A percentile compares a stretch with the other conserved stretches of the same genome.
These are phyloP conservation scores for Paramormyrops kingsleyae DNA, from an alignment of 2,113 vertebrate species.

Conservation along the genomic window DNA sequence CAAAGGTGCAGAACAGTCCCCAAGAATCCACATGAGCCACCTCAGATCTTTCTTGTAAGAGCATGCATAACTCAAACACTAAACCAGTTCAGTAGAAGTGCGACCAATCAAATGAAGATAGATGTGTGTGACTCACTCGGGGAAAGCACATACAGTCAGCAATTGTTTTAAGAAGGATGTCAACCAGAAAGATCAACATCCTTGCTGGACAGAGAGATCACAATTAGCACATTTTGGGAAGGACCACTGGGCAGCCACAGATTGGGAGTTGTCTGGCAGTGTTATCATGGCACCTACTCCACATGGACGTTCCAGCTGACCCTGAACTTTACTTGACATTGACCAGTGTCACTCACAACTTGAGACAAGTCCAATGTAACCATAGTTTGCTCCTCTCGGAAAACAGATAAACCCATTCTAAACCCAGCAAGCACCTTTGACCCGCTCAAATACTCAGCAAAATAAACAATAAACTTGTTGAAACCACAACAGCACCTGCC, in stretches of 20 bases:
- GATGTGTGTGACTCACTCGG: background rate
- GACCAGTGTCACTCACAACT: background rate
- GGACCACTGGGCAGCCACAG: background rate
- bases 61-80: background rate
- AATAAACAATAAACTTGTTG: background rate
- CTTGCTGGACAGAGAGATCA: constrained; percentile 21
- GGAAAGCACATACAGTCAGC: background rate
- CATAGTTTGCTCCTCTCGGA: background rate
- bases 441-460: background rate
- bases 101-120: background rate
- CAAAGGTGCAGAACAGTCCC: background rate
- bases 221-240: constrained; percentile 27
- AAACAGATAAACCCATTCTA: background rate
- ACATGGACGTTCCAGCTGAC: background rate
- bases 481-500: background rate
- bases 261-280: background rate
- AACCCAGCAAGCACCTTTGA: background rate
- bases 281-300: background rate
- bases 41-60: background rate
- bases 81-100: background rate
- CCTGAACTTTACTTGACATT: background rate
- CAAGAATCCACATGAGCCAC: background rate
- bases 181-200: constrained; percentile 35
- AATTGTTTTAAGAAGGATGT: constrained; percentile 35
- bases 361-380: background rate